These are phyloP conservation scores for Aphaenogaster ashmeadi DNA, from an alignment of 1,140 invertebrate species.

Conservation along the genomic window DNA sequence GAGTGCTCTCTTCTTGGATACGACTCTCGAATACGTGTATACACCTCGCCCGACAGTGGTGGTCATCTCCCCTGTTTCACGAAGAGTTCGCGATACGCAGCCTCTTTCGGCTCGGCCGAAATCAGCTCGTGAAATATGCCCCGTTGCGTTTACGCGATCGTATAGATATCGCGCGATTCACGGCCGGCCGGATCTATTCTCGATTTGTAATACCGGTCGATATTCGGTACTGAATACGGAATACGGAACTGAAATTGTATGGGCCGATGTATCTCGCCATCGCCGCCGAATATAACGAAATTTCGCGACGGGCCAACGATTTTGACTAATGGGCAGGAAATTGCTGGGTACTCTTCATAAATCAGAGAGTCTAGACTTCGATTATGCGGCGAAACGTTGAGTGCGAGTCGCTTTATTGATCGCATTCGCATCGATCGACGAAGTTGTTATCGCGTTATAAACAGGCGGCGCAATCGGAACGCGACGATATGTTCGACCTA, in stretches of 20 bases:
- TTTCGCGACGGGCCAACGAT: constrained; percentile 48
- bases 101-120: not conserved
- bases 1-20: constrained; percentile 65
- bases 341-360: constrained; percentile 64
- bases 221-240: constrained; percentile 21
- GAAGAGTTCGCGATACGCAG: not conserved
- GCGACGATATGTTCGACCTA: constrained; percentile 26
- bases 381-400: constrained; percentile 59
- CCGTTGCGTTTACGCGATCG: not conserved
- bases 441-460: constrained; percentile 48
- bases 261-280: constrained; percentile 30
- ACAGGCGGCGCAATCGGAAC: constrained; percentile 38
- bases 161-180: constrained; percentile 51
- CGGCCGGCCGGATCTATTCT: constrained; percentile 64
- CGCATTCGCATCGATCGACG: constrained; percentile 38
- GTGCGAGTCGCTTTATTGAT: constrained; percentile 54
- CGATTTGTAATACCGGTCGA: constrained; percentile 60
- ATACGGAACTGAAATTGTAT: constrained; percentile 46
- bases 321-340: constrained; percentile 65
- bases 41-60: constrained; percentile 32
- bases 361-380: constrained; percentile 66
- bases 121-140: constrained; percentile 33
- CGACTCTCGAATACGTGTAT: constrained; percentile 64
- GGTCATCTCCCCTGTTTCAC: constrained; percentile 29
- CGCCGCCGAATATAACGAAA: constrained; percentile 57